A percentile compares a stretch with the other conserved stretches of the same genome.
Conservation (phyloP, 2,797 vertebrate species). For the Chrosomus eos region DNA sequence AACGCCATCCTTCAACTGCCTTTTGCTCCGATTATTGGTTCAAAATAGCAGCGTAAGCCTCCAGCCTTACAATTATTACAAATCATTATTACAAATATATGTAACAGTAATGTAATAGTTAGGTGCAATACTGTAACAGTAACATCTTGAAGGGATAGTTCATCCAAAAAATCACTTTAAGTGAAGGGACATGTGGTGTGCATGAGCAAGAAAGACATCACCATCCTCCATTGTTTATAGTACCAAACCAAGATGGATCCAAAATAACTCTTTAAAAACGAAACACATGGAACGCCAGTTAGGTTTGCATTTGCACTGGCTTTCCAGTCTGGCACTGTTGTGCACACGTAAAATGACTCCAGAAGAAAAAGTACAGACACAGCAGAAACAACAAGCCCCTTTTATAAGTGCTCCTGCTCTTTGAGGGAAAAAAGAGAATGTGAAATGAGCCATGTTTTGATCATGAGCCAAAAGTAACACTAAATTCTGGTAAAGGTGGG, state of each 20-base stretch:
- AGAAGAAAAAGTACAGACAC: slow-evolving; percentile 45
- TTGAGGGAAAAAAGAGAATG: slow-evolving; percentile 30
- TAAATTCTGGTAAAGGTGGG: slow-evolving; percentile 50
- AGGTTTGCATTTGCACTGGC: slow-evolving; percentile 26
- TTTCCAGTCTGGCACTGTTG: not conserved
- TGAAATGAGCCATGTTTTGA: slow-evolving; percentile 59
- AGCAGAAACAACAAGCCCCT: slow-evolving; percentile 30
- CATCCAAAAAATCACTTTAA: not conserved
- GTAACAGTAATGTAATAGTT: no score
- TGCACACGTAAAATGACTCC: slow-evolving; percentile 24
- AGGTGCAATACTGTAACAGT: slow-evolving; percentile 29
- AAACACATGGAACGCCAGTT: slow-evolving; percentile 13
- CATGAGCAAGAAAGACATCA: not conserved
- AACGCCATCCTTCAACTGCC: no score
- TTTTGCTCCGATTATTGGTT: no score
- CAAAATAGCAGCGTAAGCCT: no score
- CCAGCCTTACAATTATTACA: no score
- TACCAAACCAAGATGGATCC: not conserved
- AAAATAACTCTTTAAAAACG: slow-evolving; percentile 15
- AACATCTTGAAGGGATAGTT: slow-evolving; percentile 2
- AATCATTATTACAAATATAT: no score
- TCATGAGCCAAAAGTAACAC: slow-evolving; percentile 63
- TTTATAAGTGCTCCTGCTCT: slow-evolving; percentile 36
- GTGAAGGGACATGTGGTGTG: not conserved
- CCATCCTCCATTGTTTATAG: slow-evolving; percentile 1